Conservation (phyloP, 1,140 invertebrate species). For the Arion vulgaris region DNA sequence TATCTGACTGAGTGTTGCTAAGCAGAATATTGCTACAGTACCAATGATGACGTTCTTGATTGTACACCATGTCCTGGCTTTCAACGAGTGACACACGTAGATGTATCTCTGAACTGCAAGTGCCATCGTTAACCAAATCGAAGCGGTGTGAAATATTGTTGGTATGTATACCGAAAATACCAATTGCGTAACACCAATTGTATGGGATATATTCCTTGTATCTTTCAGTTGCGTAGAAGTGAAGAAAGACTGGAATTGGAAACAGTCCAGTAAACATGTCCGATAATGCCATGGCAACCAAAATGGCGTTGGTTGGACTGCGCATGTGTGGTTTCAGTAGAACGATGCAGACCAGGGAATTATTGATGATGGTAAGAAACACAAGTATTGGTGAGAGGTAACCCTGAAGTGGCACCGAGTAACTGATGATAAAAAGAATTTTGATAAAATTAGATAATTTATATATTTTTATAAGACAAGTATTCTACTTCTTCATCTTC, state of each 20-base stretch:
- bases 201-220: conserved; percentile 76
- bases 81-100: conserved; percentile 90
- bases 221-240: conserved; percentile 92
- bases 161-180: conserved; percentile 77
- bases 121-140: conserved; percentile 89
- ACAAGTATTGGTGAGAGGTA: conserved; percentile 88
- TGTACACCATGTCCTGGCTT: conserved; percentile 89
- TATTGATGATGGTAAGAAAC: conserved; percentile 89
- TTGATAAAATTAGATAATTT: too few relatives aligned
- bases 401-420: conserved; percentile 63
- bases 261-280: conserved; percentile 93
- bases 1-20: conserved; percentile 85
- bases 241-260: conserved; percentile 88
- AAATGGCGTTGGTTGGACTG: conserved; percentile 81
- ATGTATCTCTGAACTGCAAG: conserved; percentile 90
- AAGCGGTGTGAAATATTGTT: conserved; percentile 91
- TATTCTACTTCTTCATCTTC: too few relatives aligned
- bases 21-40: conserved; percentile 82
- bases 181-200: conserved; percentile 82
- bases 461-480: too few relatives aligned
- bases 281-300: conserved; percentile 89
- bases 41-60: conserved; percentile 85
- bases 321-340: conserved; percentile 79
- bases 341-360: conserved; percentile 87
- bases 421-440: conserved; percentile 43